Evolutionary conservation across 1,140 invertebrate species (phyloP), one percentile per base, ranked within the genome.

Genomic region (Formica selysi): DNA sequence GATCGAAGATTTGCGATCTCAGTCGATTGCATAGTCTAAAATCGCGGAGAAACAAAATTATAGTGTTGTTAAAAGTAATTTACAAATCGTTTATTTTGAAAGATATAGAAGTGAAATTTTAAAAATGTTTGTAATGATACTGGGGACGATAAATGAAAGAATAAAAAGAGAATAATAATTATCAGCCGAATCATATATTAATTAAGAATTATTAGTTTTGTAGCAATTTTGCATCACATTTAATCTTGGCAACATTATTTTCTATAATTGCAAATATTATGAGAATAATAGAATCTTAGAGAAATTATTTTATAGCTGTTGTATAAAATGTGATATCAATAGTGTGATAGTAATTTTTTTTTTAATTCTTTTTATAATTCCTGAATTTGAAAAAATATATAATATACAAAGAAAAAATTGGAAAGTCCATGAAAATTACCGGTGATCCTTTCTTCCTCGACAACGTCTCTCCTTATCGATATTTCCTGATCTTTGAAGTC

Each of bases 401-500:
- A 51, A 36, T 22, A 19, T 16, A 70, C 6, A 8, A 59, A n/a
- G 22, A 76, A 59, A 8, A 8, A 38, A n/a, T 22, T 16, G 2
- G 41, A 76, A 65, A 54, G 13, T 22, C 6, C 57, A 4, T 38
- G 10, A n/a, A 73, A 57, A 41, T 71, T 54, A 94, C 94, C 93
- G 90, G 22, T 94, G 93, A 90, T 94, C 91, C 38, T 93, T 93
- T 36, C 91, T 84, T 19, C 91, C 88, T 59, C 86, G 91, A 62
- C 93, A 93, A 7, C 90, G 87, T 81, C 87, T 91, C 38, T 91
- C 74, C 4, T 87, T 78, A 38, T 91, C 85, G 29, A 85, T 26
- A 38, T 79, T 84, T 29, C 92, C 85, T 85, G 93, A 71, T 93
- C 93, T 48, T 38, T 95, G 95, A 73, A 95, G 93, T 57, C 96